Percentiles rank a stretch among this genome's conserved stretches.
These are phyloP conservation scores for Petrosia ficiformis DNA, from an alignment of 37 sponge, comb jelly and placozoan species.

Conservation along the genomic window DNA sequence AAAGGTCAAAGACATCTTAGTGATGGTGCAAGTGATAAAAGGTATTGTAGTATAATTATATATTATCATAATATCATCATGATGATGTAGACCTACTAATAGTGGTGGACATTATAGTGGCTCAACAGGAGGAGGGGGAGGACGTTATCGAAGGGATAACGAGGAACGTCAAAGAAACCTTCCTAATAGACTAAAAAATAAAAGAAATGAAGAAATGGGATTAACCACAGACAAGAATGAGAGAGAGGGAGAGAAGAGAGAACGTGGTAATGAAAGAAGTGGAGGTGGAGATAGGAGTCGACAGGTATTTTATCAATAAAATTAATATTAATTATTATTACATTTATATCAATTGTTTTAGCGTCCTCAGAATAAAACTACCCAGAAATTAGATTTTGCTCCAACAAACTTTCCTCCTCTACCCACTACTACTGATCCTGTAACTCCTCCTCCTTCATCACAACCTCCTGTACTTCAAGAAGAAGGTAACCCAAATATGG, in stretches of 20 bases:
- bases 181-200: neutral
- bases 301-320: neutral
- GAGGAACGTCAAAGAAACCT: neutral
- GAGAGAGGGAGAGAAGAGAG: neutral
- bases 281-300: neutral
- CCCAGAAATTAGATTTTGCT: conserved; percentile 48
- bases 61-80: no score
- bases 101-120: no score
- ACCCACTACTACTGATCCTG: conserved; percentile 11
- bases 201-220: neutral
- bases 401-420: conserved; percentile 63
- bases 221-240: neutral
- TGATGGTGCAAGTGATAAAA: neutral
- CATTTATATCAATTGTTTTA: conserved; percentile 5
- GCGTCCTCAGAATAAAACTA: conserved; percentile 37
- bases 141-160: neutral
- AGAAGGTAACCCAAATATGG: conserved; percentile 28
- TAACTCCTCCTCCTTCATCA: conserved; percentile 20
- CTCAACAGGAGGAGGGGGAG: conserved; percentile 1
- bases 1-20: neutral
- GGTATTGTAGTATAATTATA: neutral
- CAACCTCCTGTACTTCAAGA: conserved; percentile 8
- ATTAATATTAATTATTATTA: neutral
- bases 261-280: neutral
- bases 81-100: no score